These are phyloP conservation scores for Corythornis vintsioides DNA, from an alignment of 2,113 vertebrate species.

Conservation along the genomic window DNA sequence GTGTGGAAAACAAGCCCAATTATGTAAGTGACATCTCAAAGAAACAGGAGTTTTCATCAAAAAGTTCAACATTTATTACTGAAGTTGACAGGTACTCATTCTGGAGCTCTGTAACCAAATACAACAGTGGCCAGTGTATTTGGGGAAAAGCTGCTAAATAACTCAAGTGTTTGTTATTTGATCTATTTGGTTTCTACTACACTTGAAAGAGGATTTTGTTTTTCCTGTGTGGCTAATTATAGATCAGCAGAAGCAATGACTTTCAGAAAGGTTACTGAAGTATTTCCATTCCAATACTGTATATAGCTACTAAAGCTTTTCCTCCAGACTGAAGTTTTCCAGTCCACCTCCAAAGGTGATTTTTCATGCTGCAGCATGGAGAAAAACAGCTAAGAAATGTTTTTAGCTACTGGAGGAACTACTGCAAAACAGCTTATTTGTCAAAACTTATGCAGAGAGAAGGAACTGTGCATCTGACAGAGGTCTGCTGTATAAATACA, in stretches of 20 bases:
- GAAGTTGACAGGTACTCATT: background rate
- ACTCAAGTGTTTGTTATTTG: background rate
- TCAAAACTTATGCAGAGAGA: background rate
- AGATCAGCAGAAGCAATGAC: constrained; percentile 49
- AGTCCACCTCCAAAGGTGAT: background rate
- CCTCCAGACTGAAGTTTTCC: background rate
- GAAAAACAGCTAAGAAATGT: background rate
- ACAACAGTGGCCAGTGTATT: background rate
- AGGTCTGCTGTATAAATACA: background rate
- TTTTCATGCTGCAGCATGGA: background rate
- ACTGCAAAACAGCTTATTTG: background rate
- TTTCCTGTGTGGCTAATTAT: constrained; percentile 59
- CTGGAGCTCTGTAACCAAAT: background rate
- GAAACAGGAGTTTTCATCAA: background rate
- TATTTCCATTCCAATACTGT: constrained; percentile 42
- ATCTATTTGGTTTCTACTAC: constrained; percentile 34
- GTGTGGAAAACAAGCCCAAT: constrained; percentile 45
- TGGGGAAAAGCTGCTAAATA: background rate
- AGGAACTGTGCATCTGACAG: background rate
- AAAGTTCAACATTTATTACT: background rate
- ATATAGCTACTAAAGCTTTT: constrained; percentile 30
- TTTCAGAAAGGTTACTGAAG: constrained; percentile 64
- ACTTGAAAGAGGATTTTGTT: constrained; percentile 44
- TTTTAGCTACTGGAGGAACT: background rate
- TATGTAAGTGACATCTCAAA: constrained; percentile 44